Conservation (phyloP, 2,113 vertebrate species). For the Pygoscelis adeliae region DNA sequence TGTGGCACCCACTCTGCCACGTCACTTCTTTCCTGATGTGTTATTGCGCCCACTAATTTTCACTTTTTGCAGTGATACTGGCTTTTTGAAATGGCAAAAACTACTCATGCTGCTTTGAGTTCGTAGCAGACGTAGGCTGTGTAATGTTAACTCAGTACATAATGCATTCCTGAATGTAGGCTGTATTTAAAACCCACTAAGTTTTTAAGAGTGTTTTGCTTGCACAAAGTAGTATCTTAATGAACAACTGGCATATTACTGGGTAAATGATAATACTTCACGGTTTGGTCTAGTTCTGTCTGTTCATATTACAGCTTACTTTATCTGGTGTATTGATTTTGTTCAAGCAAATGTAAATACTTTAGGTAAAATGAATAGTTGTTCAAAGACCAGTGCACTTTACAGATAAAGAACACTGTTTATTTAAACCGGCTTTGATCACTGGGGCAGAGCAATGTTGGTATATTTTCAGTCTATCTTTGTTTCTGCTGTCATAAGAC, state of each 20-base stretch:
- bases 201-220: slow-evolving; percentile 45
- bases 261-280: slow-evolving; percentile 23
- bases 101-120: slow-evolving; percentile 40
- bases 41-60: slow-evolving; percentile 48
- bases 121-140: slow-evolving; percentile 45
- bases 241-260: slow-evolving; percentile 26
- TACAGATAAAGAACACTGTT: slow-evolving; percentile 69
- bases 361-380: slow-evolving; percentile 62
- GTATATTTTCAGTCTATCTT: slow-evolving; percentile 55
- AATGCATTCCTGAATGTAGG: slow-evolving; percentile 46
- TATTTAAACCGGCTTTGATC: slow-evolving; percentile 77
- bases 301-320: slow-evolving; percentile 16
- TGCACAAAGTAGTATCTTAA: slow-evolving; percentile 25
- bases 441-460: slow-evolving; percentile 48
- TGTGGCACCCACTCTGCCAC: slow-evolving; percentile 43
- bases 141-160: slow-evolving; percentile 29
- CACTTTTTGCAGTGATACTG: slow-evolving; percentile 28
- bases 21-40: slow-evolving; percentile 27
- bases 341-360: slow-evolving; percentile 69
- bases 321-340: slow-evolving; percentile 52
- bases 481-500: slow-evolving; percentile 64
- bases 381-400: slow-evolving; percentile 69
- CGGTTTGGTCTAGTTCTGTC: slow-evolving; percentile 13
- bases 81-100: slow-evolving; percentile 58
- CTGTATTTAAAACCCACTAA: slow-evolving; percentile 51